Base-by-base conservation (phyloP, 2,888 invertebrate species). In the Lymantria dispar region DNA sequence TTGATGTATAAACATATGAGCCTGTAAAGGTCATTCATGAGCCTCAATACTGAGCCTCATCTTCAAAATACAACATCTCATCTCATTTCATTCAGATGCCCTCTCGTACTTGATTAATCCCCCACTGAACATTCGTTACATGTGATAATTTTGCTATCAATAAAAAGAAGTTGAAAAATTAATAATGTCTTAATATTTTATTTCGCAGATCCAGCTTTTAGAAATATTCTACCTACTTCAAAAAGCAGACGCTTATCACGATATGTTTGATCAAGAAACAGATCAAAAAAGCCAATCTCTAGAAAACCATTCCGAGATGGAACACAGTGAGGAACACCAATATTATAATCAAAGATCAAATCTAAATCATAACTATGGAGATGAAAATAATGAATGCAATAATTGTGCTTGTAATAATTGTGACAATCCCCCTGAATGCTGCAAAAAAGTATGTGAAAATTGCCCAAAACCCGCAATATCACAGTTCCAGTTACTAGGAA, bases 401-500 rank as follows among this genome's bases (percentile, higher is more conserved):
- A 56, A 56, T 12, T 60, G 69, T 29, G 47, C 62, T 10, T 82
- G 82, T 45, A 58, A 50, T 7, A 58, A 64, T 42, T 82, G 81
- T 40, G 60, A 55, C 1, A 40, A 47, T 0, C 68, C 69, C 0
- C 65, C 66, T 7, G 53, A 67, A 0, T 80, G 81, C 52, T 83
- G 83, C 49, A 55, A 48, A 36, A 45, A 55, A 15, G 47, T 60
- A 7, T 79, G 77, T 48, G 52, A 45, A 3, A 59, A 49, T 13
- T 76, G 76, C 42, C 43, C 50, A 0, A 51, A 56, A n/a, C 7
- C 22, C 2, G 15, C 8, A 7, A 22, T 37, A 22, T 22, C 41
- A 33, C 37, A 30, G 12, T 15, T 47, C 33, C 44, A 47, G 30
- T 37, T 41, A 39, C 14, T 51, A 10, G 1, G 42, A 22, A 36